Conservation (phyloP, 2,797 vertebrate species). For the Chloroceryle inda region DNA sequence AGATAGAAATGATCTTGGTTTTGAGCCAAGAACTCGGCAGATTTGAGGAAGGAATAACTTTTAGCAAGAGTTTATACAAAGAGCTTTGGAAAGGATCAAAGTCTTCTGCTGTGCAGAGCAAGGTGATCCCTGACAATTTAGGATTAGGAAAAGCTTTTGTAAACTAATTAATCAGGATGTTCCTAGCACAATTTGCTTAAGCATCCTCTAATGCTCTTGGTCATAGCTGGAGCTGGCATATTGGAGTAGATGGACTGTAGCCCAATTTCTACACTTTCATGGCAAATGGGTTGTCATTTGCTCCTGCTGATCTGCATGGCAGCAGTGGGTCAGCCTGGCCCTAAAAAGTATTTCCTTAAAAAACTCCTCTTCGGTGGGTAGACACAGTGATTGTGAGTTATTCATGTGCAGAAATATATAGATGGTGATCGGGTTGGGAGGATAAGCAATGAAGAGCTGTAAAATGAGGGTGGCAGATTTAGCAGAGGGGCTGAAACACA, state of each 20-base stretch:
- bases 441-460: background rate
- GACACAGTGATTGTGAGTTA: rapidly evolving
- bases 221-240: background rate
- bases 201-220: background rate
- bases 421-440: background rate
- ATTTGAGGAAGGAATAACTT: constrained; percentile 50
- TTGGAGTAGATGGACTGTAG: background rate
- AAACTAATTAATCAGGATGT: background rate
- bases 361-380: background rate
- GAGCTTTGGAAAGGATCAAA: constrained; percentile 18
- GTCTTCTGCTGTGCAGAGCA: background rate
- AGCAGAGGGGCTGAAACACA: background rate
- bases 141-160: background rate
- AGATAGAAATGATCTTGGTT: constrained; percentile 46
- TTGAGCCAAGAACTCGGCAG: constrained; percentile 42
- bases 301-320: background rate
- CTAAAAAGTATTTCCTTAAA: background rate
- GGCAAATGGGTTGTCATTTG: rapidly evolving
- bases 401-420: background rate
- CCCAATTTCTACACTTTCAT: background rate
- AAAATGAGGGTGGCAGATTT: background rate
- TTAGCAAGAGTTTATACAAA: constrained; percentile 16
- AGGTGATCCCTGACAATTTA: background rate
- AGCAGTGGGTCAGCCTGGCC: background rate
- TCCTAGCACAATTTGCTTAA: background rate